Evolutionary conservation across 2,797 vertebrate genomes (phyloP).

Genomic region (Mormyrus proboscirostris): DNA sequence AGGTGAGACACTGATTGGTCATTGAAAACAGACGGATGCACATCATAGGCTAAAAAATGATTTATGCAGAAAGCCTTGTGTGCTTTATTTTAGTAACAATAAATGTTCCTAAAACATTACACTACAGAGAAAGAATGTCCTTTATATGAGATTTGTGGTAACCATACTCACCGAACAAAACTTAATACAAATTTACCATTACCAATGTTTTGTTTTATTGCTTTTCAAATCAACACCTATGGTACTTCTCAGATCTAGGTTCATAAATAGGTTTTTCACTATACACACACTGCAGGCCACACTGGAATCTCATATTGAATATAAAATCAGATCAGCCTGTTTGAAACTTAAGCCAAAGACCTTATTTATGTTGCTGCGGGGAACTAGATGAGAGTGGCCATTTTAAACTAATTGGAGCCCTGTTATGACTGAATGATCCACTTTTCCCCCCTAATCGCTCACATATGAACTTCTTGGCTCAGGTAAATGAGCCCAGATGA

Average conservation of each 20-base stretch:
- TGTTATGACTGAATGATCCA: constrained; percentile 18
- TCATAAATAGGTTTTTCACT: background rate
- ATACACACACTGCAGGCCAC: background rate
- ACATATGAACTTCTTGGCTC: constrained; percentile 14
- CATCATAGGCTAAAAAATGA: background rate
- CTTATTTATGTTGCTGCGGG: constrained; percentile 13
- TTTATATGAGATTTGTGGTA: background rate
- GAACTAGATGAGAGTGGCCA: constrained; percentile 10
- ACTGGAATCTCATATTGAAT: constrained; percentile 5
- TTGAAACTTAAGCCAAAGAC: background rate
- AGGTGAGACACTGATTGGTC: background rate
- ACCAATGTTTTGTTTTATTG: background rate
- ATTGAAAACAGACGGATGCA: background rate
- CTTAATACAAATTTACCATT: background rate
- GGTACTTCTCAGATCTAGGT: background rate
- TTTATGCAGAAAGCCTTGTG: background rate
- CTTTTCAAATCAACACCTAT: background rate
- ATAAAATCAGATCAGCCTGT: constrained; percentile 9
- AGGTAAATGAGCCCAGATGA: background rate
- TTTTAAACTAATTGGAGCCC: constrained; percentile 15
- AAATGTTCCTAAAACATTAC: background rate
- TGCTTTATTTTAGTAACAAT: background rate
- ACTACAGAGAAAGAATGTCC: background rate
- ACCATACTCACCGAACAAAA: background rate
- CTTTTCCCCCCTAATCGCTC: constrained; percentile 16